These are phyloP conservation scores for Pogona vitticeps DNA, from an alignment of 2,113 vertebrate genomes.

Conservation along the genomic window DNA sequence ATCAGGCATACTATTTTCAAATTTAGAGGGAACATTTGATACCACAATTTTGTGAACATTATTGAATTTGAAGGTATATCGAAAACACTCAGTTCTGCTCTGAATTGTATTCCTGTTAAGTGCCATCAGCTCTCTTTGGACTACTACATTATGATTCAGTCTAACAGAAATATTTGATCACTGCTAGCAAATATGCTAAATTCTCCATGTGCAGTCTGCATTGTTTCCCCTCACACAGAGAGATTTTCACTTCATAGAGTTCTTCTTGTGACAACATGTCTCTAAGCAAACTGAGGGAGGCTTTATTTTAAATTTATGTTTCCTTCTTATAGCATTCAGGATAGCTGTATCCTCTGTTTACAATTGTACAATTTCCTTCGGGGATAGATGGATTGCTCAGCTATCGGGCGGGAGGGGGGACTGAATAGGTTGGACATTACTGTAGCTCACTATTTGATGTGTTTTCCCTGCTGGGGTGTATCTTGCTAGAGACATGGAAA, in stretches of 20 bases:
- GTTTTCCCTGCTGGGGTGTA: slow-evolving; percentile 37
- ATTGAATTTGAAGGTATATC: neutral
- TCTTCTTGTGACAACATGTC: slow-evolving; percentile 54
- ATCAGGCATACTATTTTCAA: neutral
- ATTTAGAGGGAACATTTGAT: neutral
- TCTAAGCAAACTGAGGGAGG: slow-evolving; percentile 59
- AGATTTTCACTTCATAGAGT: slow-evolving; percentile 53
- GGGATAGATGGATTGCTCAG: slow-evolving; percentile 47
- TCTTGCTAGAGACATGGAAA: slow-evolving; percentile 47
- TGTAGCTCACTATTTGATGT: slow-evolving; percentile 39
- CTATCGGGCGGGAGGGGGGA: slow-evolving; percentile 48
- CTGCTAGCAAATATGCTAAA: slow-evolving; percentile 67
- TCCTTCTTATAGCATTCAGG: slow-evolving; percentile 50
- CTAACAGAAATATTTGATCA: slow-evolving; percentile 38
- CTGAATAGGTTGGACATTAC: slow-evolving; percentile 48
- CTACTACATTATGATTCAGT: slow-evolving; percentile 22
- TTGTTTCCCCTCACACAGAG: slow-evolving; percentile 50
- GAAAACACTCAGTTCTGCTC: neutral
- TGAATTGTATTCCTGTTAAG: slow-evolving; percentile 28
- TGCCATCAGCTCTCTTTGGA: slow-evolving; percentile 45
- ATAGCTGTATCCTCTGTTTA: slow-evolving; percentile 55
- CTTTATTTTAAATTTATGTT: slow-evolving; percentile 63
- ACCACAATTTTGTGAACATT: neutral
- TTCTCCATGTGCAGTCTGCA: slow-evolving; percentile 60
- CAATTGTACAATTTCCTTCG: slow-evolving; percentile 48